These are phyloP conservation scores for Bradypodion ventrale DNA, from an alignment of 2,797 vertebrate genomes.

Conservation along the genomic window DNA sequence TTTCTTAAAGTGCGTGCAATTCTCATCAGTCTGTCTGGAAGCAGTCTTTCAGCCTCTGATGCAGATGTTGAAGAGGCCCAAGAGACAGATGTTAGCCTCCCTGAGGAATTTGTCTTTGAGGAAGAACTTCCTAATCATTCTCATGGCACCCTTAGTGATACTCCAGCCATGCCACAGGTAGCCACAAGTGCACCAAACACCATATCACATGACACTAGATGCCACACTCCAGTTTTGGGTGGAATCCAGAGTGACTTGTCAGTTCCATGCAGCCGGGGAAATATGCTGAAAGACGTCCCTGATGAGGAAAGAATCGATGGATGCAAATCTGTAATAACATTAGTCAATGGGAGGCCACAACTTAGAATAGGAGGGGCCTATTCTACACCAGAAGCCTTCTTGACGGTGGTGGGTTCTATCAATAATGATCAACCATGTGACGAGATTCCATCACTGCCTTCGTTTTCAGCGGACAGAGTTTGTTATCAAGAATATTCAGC, in stretches of 20 bases:
- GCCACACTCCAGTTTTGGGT: not conserved
- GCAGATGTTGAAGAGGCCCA: constrained; percentile 44
- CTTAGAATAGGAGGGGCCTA: fast-evolving
- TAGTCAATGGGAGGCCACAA: not conserved
- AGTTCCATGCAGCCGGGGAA: not conserved
- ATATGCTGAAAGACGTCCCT: not conserved
- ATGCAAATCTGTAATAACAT: not conserved
- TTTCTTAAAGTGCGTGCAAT: constrained; percentile 72
- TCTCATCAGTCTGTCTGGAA: constrained; percentile 52
- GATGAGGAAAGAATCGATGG: not conserved
- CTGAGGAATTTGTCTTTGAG: constrained; percentile 43
- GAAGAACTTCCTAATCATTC: not conserved
- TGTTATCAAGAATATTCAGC: not conserved
- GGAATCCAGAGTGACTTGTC: not conserved
- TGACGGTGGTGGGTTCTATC: not conserved
- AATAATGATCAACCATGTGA: not conserved
- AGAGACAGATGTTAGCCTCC: constrained; percentile 51
- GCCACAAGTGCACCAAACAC: not conserved
- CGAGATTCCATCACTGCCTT: not conserved
- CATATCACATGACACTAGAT: not conserved
- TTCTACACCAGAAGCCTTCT: not conserved
- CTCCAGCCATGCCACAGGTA: not conserved
- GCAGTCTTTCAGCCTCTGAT: constrained; percentile 55
- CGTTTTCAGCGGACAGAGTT: constrained; percentile 4
- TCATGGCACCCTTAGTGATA: fast-evolving